Evolutionary conservation across 2,888 invertebrate species (phyloP).

Genomic region (Lochmaea crataegi): DNA sequence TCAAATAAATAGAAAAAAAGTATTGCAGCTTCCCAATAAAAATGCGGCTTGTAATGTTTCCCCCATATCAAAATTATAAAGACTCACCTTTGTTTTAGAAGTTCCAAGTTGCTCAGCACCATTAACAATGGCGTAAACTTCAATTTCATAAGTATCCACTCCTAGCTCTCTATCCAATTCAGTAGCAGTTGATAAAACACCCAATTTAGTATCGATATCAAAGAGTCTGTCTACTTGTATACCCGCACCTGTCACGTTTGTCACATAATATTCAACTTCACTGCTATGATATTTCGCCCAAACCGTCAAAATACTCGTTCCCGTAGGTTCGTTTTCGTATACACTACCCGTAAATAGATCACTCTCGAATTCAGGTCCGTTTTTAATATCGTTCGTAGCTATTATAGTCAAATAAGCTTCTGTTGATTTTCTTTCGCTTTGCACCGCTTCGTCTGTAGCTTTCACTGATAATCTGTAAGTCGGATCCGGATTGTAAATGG

Average conservation of each 20-base stretch:
- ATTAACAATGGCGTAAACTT: slow-evolving; percentile 85
- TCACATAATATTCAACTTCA: slow-evolving; percentile 90
- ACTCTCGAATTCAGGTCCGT: slow-evolving; percentile 72
- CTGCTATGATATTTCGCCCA: slow-evolving; percentile 75
- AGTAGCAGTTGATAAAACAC: slow-evolving; percentile 87
- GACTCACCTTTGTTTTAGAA: slow-evolving; percentile 83
- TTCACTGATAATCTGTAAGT: slow-evolving; percentile 86
- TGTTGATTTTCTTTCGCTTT: slow-evolving; percentile 86
- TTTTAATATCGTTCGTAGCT: slow-evolving; percentile 70
- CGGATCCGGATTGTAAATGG: slow-evolving; percentile 73
- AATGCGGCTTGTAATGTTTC: no score
- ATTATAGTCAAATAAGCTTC: slow-evolving; percentile 89
- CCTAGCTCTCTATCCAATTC: slow-evolving; percentile 87
- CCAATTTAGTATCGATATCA: slow-evolving; percentile 89
- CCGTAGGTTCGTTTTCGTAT: slow-evolving; percentile 89
- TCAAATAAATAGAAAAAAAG: no score
- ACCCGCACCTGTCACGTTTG: slow-evolving; percentile 81
- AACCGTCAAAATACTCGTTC: slow-evolving; percentile 86
- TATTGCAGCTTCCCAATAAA: no score
- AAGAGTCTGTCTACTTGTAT: slow-evolving; percentile 89
- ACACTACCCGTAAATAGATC: slow-evolving; percentile 81
- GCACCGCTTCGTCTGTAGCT: slow-evolving; percentile 92
- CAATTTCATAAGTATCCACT: slow-evolving; percentile 83
- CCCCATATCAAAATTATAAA: neutral
- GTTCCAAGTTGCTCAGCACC: slow-evolving; percentile 77